Conservation (phyloP, 2,113 vertebrate species). For the Pogonocichla stellata region DNA sequence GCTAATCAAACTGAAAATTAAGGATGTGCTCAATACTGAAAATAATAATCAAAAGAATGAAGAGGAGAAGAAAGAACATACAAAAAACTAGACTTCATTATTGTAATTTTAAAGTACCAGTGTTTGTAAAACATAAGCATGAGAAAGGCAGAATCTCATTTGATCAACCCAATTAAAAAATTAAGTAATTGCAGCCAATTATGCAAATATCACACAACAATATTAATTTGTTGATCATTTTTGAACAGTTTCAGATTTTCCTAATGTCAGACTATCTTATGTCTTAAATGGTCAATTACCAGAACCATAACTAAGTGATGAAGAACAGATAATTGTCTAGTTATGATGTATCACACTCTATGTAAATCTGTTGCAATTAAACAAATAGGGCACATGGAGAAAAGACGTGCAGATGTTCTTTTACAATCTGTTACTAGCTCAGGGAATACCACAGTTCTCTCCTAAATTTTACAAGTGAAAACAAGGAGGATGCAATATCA, state of each 20-base stretch:
- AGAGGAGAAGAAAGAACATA: constrained; percentile 31
- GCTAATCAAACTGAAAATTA: constrained; percentile 29
- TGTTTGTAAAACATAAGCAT: constrained; percentile 67
- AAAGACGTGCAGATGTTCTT: constrained; percentile 74
- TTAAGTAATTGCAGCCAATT: constrained; percentile 79
- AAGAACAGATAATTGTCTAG: constrained; percentile 76
- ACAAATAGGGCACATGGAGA: constrained; percentile 67
- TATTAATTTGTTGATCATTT: constrained; percentile 79
- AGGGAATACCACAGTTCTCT: constrained; percentile 45
- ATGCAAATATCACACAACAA: constrained; percentile 77
- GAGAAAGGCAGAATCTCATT: constrained; percentile 72
- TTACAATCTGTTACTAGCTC: constrained; percentile 62
- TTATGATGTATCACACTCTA: constrained; percentile 69
- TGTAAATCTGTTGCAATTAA: constrained; percentile 73
- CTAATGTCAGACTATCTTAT: constrained; percentile 69
- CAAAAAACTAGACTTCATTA: constrained; percentile 54
- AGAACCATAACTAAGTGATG: constrained; percentile 69
- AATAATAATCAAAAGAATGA: constrained; percentile 41
- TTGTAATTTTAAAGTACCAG: constrained; percentile 61
- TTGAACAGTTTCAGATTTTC: constrained; percentile 72
- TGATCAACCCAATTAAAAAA: constrained; percentile 78
- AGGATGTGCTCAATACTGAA: constrained; percentile 29
- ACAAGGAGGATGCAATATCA: neutral
- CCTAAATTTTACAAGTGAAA: neutral
- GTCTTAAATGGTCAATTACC: constrained; percentile 76